phyloP scores from a whole-genome alignment of 2,888 invertebrate species.

The Conistra vaccinii region DNA sequence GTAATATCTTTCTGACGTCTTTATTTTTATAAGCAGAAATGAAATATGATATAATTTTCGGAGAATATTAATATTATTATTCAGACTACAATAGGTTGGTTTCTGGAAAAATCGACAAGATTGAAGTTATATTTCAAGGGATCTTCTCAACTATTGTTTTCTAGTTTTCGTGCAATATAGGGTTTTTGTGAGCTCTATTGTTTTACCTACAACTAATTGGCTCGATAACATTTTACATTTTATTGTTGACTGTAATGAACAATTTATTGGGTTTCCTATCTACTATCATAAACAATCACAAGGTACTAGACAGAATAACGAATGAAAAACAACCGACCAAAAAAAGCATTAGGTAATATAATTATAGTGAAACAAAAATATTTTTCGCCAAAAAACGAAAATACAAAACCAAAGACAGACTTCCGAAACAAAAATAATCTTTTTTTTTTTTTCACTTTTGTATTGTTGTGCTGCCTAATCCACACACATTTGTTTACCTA shows the following conservation, averaged over 20 bases:
- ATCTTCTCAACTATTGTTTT: neutral
- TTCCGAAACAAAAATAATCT: too few species aligned
- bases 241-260: neutral
- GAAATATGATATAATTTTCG: neutral
- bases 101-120: neutral
- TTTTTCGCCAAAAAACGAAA: too few species aligned
- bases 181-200: neutral
- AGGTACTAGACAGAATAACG: neutral
- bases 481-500: too few species aligned
- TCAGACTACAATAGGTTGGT: neutral
- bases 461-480: too few species aligned
- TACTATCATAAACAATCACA: too few species aligned
- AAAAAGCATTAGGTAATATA: too few species aligned
- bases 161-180: neutral
- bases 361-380: too few species aligned
- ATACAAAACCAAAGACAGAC: too few species aligned
- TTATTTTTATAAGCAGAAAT: neutral
- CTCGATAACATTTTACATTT: neutral
- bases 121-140: neutral
- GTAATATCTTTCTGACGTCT: neutral
- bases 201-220: neutral
- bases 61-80: neutral
- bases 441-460: too few species aligned
- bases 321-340: neutral
- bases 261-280: neutral